Base-by-base conservation (phyloP, 2,888 invertebrate genomes). In the Orthosia incerta region DNA sequence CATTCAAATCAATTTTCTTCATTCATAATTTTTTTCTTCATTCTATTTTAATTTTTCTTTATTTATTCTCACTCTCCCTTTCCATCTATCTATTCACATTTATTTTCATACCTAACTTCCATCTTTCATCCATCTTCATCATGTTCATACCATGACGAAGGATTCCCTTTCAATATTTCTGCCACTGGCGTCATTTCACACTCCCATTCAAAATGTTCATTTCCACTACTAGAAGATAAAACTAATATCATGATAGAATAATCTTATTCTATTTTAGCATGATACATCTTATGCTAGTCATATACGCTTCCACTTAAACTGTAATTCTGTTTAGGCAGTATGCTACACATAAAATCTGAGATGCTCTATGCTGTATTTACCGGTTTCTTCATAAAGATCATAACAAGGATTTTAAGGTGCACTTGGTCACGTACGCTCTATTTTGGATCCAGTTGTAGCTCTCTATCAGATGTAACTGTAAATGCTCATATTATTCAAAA, bases 321-420 rank as follows among this genome's bases (percentile, higher is more conserved):
- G 57, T 39, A 69, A 59, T 59, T n/a, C 26, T 51, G 15, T 53
- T 46, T 13, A 48, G 46, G 31, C 3, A 61, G 18, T 31, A 4
- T 31, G 7, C 23, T 13, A 16, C 12, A 15, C 16, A n/a, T 70
- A 51, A 26, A 59, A 46, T 18, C 20, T 60, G 60, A 23, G 18
- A 18, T 23, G 15, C 9, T 16, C 26, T 50, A 26, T 46, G 26
- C 45, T 20, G 45, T 20, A 20, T 70, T 3, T 31, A 60, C 51
- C 26, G 45, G 51, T 71, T 59, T 26, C 1, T 15, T 51, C 7
- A 4, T 57, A 23, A 39, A 31, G 0, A 31, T 16, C 16, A 60
- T 46, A 23, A n/a, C 16, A 53, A 63, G 23, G 20, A 63, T 67
- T 60, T 20, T 48, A 65, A 18, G 18, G n/a, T 59, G 50, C 2